Conservation (phyloP, 2,113 vertebrate species). For the Sceloporus tristichus region DNA sequence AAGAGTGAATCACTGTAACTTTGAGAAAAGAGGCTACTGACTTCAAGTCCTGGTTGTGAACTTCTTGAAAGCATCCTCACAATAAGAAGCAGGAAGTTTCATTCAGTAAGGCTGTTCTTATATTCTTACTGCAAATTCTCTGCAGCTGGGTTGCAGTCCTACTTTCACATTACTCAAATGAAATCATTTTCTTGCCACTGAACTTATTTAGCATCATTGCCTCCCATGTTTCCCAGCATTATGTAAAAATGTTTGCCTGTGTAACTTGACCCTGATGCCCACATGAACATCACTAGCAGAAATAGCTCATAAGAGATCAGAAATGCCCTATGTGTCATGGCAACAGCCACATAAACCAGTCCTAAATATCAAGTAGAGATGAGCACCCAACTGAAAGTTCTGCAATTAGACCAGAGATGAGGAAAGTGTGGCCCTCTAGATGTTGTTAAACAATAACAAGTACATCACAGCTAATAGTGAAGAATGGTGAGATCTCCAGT, state of each 20-base stretch:
- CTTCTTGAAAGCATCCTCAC: background rate
- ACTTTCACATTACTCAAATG: background rate
- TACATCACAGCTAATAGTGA: background rate
- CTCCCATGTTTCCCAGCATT: background rate
- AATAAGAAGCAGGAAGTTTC: background rate
- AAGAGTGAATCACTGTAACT: background rate
- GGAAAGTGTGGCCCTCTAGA: background rate
- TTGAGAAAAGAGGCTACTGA: background rate
- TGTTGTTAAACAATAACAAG: background rate
- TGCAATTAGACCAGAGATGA: background rate
- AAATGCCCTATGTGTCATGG: background rate
- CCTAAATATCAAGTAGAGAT: background rate
- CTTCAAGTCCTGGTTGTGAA: background rate
- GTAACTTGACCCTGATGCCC: background rate
- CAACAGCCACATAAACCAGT: background rate
- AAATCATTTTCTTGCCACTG: background rate
- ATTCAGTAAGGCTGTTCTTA: background rate
- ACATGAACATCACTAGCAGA: background rate
- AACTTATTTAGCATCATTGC: background rate
- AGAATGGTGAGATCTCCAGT: background rate
- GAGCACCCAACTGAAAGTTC: background rate
- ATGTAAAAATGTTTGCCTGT: background rate
- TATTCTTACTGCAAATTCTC: background rate
- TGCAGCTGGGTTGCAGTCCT: background rate
- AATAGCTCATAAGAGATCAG: background rate